Evolutionary conservation across 2,797 vertebrate genomes (phyloP).

Genomic region (Falco biarmicus): DNA sequence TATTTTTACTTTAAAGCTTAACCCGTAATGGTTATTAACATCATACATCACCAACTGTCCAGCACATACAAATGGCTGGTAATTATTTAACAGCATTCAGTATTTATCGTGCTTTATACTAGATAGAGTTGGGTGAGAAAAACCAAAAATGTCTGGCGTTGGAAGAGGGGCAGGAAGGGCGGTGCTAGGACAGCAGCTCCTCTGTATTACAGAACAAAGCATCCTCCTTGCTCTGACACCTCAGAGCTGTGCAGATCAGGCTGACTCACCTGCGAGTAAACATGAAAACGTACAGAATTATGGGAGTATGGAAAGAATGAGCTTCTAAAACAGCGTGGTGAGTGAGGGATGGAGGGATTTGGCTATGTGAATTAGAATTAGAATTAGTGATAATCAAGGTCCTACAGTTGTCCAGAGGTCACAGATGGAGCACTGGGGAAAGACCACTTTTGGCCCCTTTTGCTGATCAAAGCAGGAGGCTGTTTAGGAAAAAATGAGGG

Average conservation of each 20-base stretch:
- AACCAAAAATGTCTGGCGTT: neutral
- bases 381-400: neutral
- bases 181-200: neutral
- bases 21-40: neutral
- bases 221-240: neutral
- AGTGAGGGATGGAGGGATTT: neutral
- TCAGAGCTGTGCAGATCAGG: neutral
- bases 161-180: neutral
- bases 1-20: neutral
- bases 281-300: neutral
- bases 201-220: neutral
- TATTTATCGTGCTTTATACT: neutral
- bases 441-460: rapidly evolving
- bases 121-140: neutral
- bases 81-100: neutral
- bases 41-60: neutral
- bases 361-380: neutral
- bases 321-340: neutral
- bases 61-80: neutral
- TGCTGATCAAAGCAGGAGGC: neutral
- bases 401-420: neutral
- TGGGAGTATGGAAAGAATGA: neutral
- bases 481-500: neutral
- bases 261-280: neutral
- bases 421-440: neutral